These are phyloP conservation scores for Epistrophe eligans DNA, from an alignment of 2,888 invertebrate genomes.

Conservation along the genomic window DNA sequence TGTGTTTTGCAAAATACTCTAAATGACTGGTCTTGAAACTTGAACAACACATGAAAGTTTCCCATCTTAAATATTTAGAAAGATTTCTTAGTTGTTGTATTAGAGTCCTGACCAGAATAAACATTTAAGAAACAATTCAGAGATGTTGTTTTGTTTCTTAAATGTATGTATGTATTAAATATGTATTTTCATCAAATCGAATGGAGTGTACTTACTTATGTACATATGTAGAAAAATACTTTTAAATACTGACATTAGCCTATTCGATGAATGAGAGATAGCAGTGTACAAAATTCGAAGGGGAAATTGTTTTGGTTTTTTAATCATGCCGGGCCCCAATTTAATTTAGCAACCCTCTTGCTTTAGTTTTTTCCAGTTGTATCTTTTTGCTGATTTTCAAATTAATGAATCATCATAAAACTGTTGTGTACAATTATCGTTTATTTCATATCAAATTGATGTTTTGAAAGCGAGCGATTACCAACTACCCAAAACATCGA, in stretches of 20 bases:
- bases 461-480: neutral
- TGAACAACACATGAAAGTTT: too few species aligned
- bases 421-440: neutral
- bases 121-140: too few species aligned
- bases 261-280: neutral
- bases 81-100: too few species aligned
- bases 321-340: slow-evolving; percentile 12
- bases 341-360: slow-evolving; percentile 14
- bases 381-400: neutral
- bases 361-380: neutral
- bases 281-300: neutral
- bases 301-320: neutral
- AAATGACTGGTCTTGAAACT: too few species aligned
- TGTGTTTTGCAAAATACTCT: too few species aligned
- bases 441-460: slow-evolving; percentile 11
- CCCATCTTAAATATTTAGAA: too few species aligned
- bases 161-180: too few species aligned
- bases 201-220: neutral
- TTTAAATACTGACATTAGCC: neutral
- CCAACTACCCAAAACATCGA: slow-evolving; percentile 17
- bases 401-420: neutral
- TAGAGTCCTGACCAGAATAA: too few species aligned
- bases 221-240: neutral
- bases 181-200: neutral
- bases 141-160: too few species aligned